These are phyloP conservation scores for Dryomyza anilis DNA, from an alignment of 2,888 invertebrate species.

Conservation along the genomic window DNA sequence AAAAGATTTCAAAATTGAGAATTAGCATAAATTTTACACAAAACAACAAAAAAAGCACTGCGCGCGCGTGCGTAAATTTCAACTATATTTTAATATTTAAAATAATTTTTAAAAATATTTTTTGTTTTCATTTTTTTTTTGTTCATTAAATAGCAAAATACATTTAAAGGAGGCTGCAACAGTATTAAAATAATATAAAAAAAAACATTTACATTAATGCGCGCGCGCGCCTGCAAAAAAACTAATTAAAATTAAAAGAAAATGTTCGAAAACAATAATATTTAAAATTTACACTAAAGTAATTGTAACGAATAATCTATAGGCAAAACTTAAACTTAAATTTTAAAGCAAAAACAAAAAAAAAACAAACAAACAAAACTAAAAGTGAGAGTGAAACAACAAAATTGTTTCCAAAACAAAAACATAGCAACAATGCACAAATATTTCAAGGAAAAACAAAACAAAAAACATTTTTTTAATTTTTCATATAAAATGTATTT, in stretches of 20 bases:
- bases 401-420: constrained; percentile 3
- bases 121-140: constrained; percentile 13
- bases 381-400: constrained; percentile 30
- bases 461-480: constrained; percentile 12
- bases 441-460: constrained; percentile 14
- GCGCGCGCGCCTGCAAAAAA: too few relatives aligned
- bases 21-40: constrained; percentile 13
- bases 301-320: not conserved
- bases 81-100: too few relatives aligned
- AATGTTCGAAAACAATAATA: too few relatives aligned
- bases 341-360: too few relatives aligned
- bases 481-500: too few relatives aligned
- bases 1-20: constrained; percentile 20
- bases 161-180: constrained; percentile 54
- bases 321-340: constrained; percentile 1
- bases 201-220: constrained; percentile 31
- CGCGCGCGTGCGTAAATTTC: too few relatives aligned
- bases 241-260: too few relatives aligned
- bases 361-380: too few relatives aligned
- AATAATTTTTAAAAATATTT: too few relatives aligned
- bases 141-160: not conserved
- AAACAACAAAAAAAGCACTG: too few relatives aligned
- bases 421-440: constrained; percentile 22
- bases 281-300: not conserved
- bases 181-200: constrained; percentile 44